A percentile compares a stretch with the other conserved stretches of the same genome.
phyloP scores from a whole-genome alignment of 1,140 invertebrate species.

The Lepidurus couesii region DNA sequence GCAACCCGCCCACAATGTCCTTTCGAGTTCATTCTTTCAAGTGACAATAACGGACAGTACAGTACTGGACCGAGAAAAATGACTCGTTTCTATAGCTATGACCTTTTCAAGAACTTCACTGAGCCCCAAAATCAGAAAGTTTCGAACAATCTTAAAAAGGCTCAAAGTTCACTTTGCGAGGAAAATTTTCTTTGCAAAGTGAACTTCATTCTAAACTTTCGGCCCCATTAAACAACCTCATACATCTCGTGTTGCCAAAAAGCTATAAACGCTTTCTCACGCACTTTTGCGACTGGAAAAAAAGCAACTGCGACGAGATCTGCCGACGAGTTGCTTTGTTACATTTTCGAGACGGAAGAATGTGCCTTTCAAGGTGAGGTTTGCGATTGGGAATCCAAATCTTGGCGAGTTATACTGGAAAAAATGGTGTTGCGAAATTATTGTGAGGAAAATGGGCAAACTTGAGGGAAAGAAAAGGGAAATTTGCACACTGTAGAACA shows the following conservation, averaged over 20 bases:
- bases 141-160: neutral
- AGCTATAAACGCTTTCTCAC: too few species aligned
- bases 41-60: neutral
- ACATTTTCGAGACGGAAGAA: too few species aligned
- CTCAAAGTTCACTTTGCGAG: neutral
- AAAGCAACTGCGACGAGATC: neutral
- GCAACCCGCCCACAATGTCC: neutral
- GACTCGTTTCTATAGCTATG: conserved; percentile 13
- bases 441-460: too few species aligned
- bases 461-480: too few species aligned
- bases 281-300: too few species aligned
- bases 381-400: too few species aligned
- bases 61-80: neutral
- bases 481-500: too few species aligned
- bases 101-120: neutral
- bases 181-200: neutral
- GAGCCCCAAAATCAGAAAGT: neutral
- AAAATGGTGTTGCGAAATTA: too few species aligned
- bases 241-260: neutral
- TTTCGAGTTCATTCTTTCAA: neutral
- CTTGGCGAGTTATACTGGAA: too few species aligned
- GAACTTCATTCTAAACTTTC: neutral
- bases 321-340: neutral
- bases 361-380: too few species aligned
- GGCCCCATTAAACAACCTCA: neutral